phyloP scores from a whole-genome alignment of 2,797 vertebrate genomes.

The Oreonectes daqikongensis region DNA sequence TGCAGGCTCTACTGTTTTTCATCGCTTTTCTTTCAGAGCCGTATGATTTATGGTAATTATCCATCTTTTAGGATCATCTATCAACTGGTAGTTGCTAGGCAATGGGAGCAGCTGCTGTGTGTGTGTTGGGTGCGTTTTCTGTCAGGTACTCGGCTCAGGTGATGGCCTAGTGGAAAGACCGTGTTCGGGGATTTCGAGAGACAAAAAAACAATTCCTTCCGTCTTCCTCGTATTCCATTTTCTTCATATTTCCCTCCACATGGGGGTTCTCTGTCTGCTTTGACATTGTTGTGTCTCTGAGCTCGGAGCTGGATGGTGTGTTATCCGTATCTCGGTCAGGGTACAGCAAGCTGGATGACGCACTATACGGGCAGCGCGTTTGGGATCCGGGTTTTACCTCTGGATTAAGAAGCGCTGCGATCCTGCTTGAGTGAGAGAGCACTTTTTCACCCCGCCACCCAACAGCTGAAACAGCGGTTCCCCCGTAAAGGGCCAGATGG shows the following conservation, averaged over 20 bases:
- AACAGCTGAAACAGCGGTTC: constrained; percentile 46
- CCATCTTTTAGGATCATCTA: constrained; percentile 99
- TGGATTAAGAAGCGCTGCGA: constrained; percentile 10
- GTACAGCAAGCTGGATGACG: too few species aligned
- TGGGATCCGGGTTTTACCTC: constrained; percentile 27
- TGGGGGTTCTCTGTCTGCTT: constrained; percentile 53
- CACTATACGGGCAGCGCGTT: constrained; percentile 5
- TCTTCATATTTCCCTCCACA: constrained; percentile 30
- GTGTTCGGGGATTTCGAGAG: constrained; percentile 63
- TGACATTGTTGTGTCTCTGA: constrained; percentile 52
- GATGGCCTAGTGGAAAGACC: constrained; percentile 65
- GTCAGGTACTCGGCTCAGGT: constrained; percentile 77
- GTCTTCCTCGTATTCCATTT: constrained; percentile 9
- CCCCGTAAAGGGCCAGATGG: constrained; percentile 62
- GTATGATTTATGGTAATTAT: constrained; percentile 99
- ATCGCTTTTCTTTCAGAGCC: constrained; percentile 86
- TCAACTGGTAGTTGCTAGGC: constrained; percentile 99
- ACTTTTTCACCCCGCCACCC: constrained; percentile 44
- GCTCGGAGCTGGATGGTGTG: constrained; percentile 17
- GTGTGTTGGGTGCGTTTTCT: constrained; percentile 72
- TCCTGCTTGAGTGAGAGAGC: constrained; percentile 36
- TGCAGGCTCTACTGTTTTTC: constrained; percentile 85
- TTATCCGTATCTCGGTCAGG: constrained; percentile 45
- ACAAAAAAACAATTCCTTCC: constrained; percentile 47
- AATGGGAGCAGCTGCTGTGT: constrained; percentile 94